These are phyloP conservation scores for Antechinus flavipes DNA, from an alignment of 2,113 vertebrate genomes.

Conservation along the genomic window DNA sequence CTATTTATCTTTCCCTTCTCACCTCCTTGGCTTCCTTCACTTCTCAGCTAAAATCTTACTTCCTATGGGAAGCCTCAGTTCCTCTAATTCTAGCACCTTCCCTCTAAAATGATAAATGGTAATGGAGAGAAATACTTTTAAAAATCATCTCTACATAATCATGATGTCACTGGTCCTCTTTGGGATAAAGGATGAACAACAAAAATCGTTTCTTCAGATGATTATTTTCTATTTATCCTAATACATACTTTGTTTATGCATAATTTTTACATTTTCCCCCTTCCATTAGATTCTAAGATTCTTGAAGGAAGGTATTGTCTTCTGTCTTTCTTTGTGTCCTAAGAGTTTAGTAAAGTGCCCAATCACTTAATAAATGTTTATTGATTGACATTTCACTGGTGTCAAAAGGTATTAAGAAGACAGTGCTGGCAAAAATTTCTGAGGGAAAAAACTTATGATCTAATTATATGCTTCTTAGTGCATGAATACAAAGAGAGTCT, in stretches of 20 bases:
- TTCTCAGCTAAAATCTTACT: neutral
- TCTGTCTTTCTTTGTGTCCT: neutral
- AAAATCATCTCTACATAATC: neutral
- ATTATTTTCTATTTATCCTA: neutral
- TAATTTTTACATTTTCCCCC: neutral
- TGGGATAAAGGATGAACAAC: neutral
- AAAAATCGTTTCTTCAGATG: neutral
- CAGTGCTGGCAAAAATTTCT: neutral
- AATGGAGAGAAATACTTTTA: neutral
- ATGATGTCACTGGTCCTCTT: neutral
- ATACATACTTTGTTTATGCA: neutral
- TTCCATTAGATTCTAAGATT: neutral
- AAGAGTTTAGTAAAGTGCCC: neutral
- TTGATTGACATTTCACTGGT: neutral
- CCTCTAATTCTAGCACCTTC: neutral
- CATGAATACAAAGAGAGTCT: neutral
- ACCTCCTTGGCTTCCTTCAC: neutral
- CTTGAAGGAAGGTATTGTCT: neutral
- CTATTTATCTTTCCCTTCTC: no score
- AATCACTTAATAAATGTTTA: neutral
- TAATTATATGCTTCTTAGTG: neutral
- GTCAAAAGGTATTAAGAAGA: neutral
- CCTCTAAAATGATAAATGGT: neutral
- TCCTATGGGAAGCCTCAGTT: neutral
- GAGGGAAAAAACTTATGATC: neutral